phyloP scores from a whole-genome alignment of 2,113 vertebrate genomes.

The Cettia cetti region DNA sequence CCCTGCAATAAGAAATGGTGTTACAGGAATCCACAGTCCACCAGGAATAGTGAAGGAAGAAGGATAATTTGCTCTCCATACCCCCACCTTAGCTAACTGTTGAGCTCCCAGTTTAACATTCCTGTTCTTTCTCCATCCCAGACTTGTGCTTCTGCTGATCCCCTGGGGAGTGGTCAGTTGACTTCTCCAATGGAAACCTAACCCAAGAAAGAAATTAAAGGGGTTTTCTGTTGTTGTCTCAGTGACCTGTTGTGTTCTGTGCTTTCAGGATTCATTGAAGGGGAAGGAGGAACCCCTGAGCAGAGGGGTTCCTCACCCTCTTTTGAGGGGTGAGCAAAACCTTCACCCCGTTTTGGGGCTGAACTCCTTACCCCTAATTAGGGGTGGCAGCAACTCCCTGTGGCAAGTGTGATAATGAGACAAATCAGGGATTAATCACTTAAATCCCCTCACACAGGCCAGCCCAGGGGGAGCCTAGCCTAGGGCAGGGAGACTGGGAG shows the following conservation, averaged over 20 bases:
- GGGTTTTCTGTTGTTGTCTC: neutral
- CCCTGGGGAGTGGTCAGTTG: neutral
- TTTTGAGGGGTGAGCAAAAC: neutral
- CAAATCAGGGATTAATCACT: conserved; percentile 1
- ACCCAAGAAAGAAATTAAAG: neutral
- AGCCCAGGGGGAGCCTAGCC: neutral
- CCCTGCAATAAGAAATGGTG: neutral
- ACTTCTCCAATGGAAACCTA: neutral
- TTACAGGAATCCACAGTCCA: neutral
- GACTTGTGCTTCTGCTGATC: neutral
- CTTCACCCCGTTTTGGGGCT: neutral
- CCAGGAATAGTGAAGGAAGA: neutral
- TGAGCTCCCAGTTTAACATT: neutral
- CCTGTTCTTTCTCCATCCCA: neutral
- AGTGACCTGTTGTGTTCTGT: neutral
- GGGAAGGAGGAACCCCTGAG: neutral
- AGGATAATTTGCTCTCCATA: neutral
- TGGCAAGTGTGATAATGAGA: neutral
- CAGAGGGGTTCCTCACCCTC: too few species aligned
- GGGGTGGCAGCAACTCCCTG: neutral
- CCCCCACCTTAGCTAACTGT: neutral
- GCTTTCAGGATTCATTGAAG: neutral
- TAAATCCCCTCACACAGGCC: neutral
- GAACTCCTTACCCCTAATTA: neutral
- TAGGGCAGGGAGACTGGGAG: neutral